phyloP scores from a whole-genome alignment of 2,113 vertebrate genomes.

The Malurus elegans region DNA sequence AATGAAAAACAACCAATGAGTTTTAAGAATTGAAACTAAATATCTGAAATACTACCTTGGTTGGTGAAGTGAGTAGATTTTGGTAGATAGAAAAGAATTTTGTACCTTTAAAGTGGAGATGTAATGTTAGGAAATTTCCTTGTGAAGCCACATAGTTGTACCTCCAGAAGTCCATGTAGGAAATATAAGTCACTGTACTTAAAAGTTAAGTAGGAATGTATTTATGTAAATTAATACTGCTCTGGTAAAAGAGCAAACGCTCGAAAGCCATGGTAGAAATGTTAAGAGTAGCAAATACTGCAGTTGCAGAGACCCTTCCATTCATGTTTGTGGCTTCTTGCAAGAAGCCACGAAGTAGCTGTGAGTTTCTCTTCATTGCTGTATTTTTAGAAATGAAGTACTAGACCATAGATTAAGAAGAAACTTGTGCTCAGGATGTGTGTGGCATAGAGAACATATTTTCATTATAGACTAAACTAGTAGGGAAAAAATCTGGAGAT shows the following conservation, averaged over 20 bases:
- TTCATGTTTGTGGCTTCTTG: slow-evolving; percentile 36
- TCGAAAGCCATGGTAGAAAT: not conserved
- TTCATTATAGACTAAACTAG: slow-evolving; percentile 9
- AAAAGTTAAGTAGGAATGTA: not conserved
- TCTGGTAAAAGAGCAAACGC: not conserved
- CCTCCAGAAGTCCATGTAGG: not conserved
- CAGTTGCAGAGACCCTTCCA: slow-evolving; percentile 18
- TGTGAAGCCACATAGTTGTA: not conserved
- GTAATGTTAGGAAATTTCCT: not conserved
- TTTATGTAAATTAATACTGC: not conserved
- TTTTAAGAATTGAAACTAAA: not conserved
- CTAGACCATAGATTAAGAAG: not conserved
- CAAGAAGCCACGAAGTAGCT: slow-evolving; percentile 46
- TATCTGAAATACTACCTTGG: not conserved
- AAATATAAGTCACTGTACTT: not conserved
- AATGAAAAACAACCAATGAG: not conserved
- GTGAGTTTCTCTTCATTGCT: slow-evolving; percentile 29
- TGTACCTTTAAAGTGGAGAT: not conserved
- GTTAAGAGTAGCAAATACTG: slow-evolving; percentile 10
- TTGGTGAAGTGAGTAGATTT: not conserved
- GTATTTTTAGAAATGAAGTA: slow-evolving; percentile 55
- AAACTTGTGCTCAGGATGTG: slow-evolving; percentile 27
- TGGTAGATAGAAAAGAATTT: not conserved
- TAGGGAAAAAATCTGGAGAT: not conserved
- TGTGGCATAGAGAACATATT: slow-evolving; percentile 13